Percentiles rank a stretch among this genome's conserved stretches.
Conservation (phyloP, 2,888 invertebrate genomes). For the Trypoxylon attenuatum region DNA sequence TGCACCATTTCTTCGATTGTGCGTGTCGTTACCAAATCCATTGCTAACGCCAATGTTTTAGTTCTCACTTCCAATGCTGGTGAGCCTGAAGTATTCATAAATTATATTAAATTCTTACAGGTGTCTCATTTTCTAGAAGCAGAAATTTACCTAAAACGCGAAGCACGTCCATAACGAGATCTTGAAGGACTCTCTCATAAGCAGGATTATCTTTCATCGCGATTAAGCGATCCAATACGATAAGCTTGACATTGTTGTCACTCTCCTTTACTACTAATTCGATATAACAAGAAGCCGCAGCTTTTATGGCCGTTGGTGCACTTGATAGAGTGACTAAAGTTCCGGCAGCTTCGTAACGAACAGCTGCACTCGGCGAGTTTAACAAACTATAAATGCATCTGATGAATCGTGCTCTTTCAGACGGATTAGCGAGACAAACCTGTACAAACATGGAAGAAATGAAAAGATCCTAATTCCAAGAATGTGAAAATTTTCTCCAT, state of each 20-base stretch:
- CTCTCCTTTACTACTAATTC: constrained; percentile 99
- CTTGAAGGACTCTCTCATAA: constrained; percentile 90
- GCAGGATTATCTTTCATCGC: constrained; percentile 89
- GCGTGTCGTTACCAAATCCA: constrained; percentile 93
- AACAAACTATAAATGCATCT: constrained; percentile 98
- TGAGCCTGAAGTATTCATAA: constrained; percentile 62
- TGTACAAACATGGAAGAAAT: constrained; percentile 63
- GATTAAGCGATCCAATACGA: constrained; percentile 94
- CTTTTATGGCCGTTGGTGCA: constrained; percentile 98
- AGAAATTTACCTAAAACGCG: constrained; percentile 84
- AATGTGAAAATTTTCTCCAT: background rate
- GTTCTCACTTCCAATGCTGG: constrained; percentile 96
- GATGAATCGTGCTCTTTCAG: constrained; percentile 97
- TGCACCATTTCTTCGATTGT: constrained; percentile 97
- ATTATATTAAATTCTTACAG: background rate
- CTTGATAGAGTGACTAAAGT: constrained; percentile 97
- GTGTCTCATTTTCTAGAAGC: background rate
- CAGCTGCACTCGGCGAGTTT: constrained; percentile 96
- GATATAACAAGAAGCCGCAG: constrained; percentile 98
- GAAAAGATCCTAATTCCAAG: background rate
- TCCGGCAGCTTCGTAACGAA: constrained; percentile 98
- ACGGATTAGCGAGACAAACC: constrained; percentile 97
- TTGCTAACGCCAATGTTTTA: constrained; percentile 87
- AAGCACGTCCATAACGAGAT: constrained; percentile 97
- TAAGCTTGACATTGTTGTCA: constrained; percentile 99